phyloP scores from a whole-genome alignment of 2,113 vertebrate species.

The Corythornis cristatus region DNA sequence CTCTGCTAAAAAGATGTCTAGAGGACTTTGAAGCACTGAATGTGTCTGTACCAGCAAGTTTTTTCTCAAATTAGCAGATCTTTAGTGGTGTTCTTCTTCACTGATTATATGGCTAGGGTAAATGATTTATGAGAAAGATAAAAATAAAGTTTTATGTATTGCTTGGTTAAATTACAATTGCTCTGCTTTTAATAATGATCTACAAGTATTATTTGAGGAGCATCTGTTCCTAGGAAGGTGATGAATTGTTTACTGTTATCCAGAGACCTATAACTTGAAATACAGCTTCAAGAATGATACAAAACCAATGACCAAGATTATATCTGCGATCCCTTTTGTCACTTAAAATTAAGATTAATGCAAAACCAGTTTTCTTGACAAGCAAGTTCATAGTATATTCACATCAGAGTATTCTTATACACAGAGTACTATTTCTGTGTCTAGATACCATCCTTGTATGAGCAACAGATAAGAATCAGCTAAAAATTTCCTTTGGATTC shows the following conservation, averaged over 20 bases:
- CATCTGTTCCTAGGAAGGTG: conserved; percentile 35
- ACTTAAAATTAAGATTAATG: conserved; percentile 42
- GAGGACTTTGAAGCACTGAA: background rate
- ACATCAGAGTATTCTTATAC: background rate
- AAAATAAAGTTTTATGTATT: background rate
- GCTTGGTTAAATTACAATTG: conserved; percentile 46
- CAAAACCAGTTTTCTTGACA: conserved; percentile 38
- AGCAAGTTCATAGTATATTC: conserved; percentile 6
- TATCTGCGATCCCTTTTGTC: conserved; percentile 26
- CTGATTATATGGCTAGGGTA: conserved; percentile 1
- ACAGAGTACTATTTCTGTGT: background rate
- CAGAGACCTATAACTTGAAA: conserved; percentile 34
- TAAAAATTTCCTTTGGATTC: background rate
- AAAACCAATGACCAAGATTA: background rate
- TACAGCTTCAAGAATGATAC: conserved; percentile 5
- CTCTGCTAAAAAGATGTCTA: background rate
- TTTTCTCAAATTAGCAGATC: background rate
- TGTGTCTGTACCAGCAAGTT: background rate
- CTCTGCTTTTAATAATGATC: background rate
- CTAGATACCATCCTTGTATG: background rate
- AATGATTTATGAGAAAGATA: conserved; percentile 58
- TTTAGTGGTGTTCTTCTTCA: conserved; percentile 1
- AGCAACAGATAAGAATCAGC: background rate
- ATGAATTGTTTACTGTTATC: conserved; percentile 41
- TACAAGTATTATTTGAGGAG: conserved; percentile 31